Base-by-base conservation (phyloP, 2,113 vertebrate genomes). In the Centropus bengalensis region DNA sequence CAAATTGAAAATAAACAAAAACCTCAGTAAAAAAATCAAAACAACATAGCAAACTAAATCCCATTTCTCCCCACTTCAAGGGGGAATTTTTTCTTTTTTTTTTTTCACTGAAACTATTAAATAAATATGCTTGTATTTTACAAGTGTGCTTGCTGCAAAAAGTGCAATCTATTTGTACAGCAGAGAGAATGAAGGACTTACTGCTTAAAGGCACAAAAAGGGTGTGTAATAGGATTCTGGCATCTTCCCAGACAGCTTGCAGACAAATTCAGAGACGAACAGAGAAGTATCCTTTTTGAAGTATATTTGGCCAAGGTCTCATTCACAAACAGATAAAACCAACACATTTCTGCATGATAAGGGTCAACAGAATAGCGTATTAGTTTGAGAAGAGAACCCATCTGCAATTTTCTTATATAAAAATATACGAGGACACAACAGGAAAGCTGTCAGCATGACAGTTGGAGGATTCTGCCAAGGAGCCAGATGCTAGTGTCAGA, bases 401-500 rank as follows among this genome's bases (percentile, higher is more conserved):
- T 97, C 97, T 97, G 94, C 68, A 93, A 78, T 89, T 95, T 90
- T 96, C 95, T 94, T 97, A 96, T 94, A 96, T 94, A 96, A 96
- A 94, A 96, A 97, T 97, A 94, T 83, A 97, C 13, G 84, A 97
- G 95, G 96, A 97, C 96, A 97, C 96, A 97, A 96, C 95, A 96
- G 96, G 94, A 97, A 97, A 97, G 96, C 96, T 97, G 97, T 96
- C 97, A 98, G 95, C 94, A 91, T 97, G 97, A 97, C 96, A 97
- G 95, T 97, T 97, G 92, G 95, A 96, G 94, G 89, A 97, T 96
- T 97, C 93, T 97, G 94, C 94, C 89, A 96, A 97, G 93, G 96
- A 97, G 86, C 95, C 93, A 96, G 95, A 97, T 95, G 94, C 83
- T 97, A 96, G 96, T 98, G 96, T 98, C 97, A 98, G 96, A 97